Evolutionary conservation across 2,797 vertebrate species (phyloP).

Genomic region (Esox masquinongy): DNA sequence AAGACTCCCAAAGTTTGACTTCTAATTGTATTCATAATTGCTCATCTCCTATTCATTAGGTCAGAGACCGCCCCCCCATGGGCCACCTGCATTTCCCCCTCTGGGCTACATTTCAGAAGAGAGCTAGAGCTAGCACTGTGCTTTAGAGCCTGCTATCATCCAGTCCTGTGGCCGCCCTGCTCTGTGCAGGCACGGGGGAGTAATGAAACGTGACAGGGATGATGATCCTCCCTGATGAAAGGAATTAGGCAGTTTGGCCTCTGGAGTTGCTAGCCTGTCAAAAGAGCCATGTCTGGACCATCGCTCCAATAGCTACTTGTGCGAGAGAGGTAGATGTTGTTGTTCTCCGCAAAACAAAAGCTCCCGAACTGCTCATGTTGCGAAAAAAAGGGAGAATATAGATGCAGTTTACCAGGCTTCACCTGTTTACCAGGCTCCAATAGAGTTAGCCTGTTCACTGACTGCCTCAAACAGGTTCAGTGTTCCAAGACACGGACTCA

Average conservation of each 20-base stretch:
- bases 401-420: conserved; percentile 5
- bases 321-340: conserved; percentile 31
- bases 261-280: conserved; percentile 53
- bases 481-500: background rate
- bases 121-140: conserved; percentile 31
- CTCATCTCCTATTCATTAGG: too few species aligned
- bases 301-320: conserved; percentile 49
- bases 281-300: conserved; percentile 53
- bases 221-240: conserved; percentile 60
- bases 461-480: conserved; percentile 6
- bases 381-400: background rate
- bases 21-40: too few species aligned
- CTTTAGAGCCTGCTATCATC: conserved; percentile 44
- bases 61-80: background rate
- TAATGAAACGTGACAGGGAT: conserved; percentile 70
- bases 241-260: conserved; percentile 61
- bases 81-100: too few species aligned
- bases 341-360: background rate
- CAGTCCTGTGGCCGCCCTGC: conserved; percentile 27
- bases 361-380: background rate
- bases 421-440: background rate
- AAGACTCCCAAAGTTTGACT: too few species aligned
- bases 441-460: background rate
- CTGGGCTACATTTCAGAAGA: conserved; percentile 29
- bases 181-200: conserved; percentile 41